phyloP scores from a whole-genome alignment of 2,888 invertebrate genomes.

The Caenorhabditis japonica region DNA sequence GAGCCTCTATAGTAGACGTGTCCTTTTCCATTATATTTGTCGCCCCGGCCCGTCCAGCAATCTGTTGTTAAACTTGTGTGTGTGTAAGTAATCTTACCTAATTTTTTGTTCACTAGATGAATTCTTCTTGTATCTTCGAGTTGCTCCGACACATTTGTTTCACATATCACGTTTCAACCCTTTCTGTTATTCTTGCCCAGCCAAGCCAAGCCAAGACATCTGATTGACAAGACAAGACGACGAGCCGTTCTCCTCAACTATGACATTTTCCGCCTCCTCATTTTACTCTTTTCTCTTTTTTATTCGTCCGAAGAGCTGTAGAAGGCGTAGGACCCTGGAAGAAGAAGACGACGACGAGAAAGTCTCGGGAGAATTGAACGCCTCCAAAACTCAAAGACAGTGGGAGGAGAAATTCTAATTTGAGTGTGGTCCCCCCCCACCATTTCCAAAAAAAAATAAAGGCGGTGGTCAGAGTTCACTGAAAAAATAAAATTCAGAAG shows the following conservation, averaged over 20 bases:
- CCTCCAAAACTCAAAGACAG: not conserved
- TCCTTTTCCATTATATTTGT: not conserved
- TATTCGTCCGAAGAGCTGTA: slow-evolving; percentile 4
- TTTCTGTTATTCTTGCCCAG: slow-evolving; percentile 27
- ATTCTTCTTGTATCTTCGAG: slow-evolving; percentile 34
- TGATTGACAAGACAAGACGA: slow-evolving; percentile 52
- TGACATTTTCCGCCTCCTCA: slow-evolving; percentile 24
- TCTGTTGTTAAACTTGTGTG: slow-evolving; percentile 15
- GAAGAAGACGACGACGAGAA: not conserved
- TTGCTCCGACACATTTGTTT: slow-evolving; percentile 43
- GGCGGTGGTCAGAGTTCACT: too few relatives aligned
- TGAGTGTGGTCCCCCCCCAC: slow-evolving; percentile 4
- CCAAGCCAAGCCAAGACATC: slow-evolving; percentile 6
- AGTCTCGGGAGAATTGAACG: slow-evolving; percentile 31
- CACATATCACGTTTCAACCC: slow-evolving; percentile 39
- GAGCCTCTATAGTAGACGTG: not conserved
- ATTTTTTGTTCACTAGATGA: slow-evolving; percentile 13
- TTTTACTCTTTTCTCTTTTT: slow-evolving; percentile 11
- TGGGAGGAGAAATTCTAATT: slow-evolving; percentile 39
- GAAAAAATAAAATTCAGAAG: too few relatives aligned
- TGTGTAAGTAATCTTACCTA: slow-evolving; percentile 19
- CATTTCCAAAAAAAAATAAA: slow-evolving; percentile 6
- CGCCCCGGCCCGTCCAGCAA: not conserved
- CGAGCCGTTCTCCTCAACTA: slow-evolving; percentile 31
- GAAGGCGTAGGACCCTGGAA: not conserved